Conservation (phyloP, 2,113 vertebrate species). For the Carassius carassius region DNA sequence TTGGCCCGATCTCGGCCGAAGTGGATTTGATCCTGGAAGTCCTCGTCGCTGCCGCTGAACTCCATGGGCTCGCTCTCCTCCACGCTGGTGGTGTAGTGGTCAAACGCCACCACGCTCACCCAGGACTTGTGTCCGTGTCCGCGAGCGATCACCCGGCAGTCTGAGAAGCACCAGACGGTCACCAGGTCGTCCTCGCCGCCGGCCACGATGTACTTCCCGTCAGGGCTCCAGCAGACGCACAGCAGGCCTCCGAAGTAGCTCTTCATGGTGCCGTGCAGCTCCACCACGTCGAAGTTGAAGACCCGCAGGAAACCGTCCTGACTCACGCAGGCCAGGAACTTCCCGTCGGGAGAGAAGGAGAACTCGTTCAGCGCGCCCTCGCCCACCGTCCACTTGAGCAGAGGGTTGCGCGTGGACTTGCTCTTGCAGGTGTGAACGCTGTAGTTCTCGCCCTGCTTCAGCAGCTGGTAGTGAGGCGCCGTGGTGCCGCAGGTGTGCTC, state of each 20-base stretch:
- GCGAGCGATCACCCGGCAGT: slow-evolving; percentile 92
- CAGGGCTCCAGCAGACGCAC: slow-evolving; percentile 98
- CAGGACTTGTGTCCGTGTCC: slow-evolving; percentile 97
- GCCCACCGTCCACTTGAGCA: slow-evolving; percentile 96
- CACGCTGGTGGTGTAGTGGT: slow-evolving; percentile 95
- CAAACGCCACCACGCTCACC: slow-evolving; percentile 97
- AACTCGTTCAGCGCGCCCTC: slow-evolving; percentile 98
- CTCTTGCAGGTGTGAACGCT: slow-evolving; percentile 95
- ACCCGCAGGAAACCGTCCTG: slow-evolving; percentile 97
- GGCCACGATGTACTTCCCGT: slow-evolving; percentile 94
- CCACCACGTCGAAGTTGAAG: slow-evolving; percentile 94
- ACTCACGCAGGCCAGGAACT: slow-evolving; percentile 94
- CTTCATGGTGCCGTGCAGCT: slow-evolving; percentile 97
- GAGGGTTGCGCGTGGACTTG: slow-evolving; percentile 95
- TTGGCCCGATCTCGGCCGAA: slow-evolving; percentile 90
- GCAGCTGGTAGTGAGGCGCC: slow-evolving; percentile 96
- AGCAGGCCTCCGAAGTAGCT: slow-evolving; percentile 98
- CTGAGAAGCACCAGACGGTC: slow-evolving; percentile 95
- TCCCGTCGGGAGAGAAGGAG: slow-evolving; percentile 96
- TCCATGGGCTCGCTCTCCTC: slow-evolving; percentile 93
- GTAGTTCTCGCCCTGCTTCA: slow-evolving; percentile 97
- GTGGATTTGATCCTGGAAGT: slow-evolving; percentile 92
- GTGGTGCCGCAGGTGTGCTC: slow-evolving; percentile 96
- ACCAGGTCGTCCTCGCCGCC: slow-evolving; percentile 98
- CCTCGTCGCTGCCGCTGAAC: slow-evolving; percentile 96